Conservation (phyloP, 2,888 invertebrate genomes). For the Drosophila demipolita region DNA sequence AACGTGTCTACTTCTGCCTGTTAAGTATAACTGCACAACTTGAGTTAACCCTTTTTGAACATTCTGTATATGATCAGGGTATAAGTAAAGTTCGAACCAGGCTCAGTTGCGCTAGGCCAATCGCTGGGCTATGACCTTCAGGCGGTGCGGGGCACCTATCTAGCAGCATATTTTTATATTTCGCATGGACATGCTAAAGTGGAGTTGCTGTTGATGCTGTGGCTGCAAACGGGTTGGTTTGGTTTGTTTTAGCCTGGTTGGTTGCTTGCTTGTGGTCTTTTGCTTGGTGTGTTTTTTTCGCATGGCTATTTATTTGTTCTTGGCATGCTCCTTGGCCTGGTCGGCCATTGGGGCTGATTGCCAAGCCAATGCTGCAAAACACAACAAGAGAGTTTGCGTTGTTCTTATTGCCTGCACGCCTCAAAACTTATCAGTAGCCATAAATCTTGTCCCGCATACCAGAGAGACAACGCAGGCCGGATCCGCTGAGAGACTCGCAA, state of each 20-base stretch:
- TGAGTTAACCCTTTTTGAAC: neutral
- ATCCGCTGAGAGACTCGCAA: constrained; percentile 43
- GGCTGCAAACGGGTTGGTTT: constrained; percentile 52
- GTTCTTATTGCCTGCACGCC: constrained; percentile 81
- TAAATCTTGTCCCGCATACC: constrained; percentile 79
- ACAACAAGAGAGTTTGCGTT: constrained; percentile 56
- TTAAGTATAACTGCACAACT: neutral
- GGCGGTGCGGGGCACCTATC: constrained; percentile 2
- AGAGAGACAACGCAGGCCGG: constrained; percentile 59
- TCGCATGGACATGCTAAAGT: constrained; percentile 32
- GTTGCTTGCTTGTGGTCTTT: constrained; percentile 36
- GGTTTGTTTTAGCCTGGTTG: constrained; percentile 30
- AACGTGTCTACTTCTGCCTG: neutral
- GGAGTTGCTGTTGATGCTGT: constrained; percentile 25
- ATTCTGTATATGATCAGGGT: neutral
- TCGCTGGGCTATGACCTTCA: constrained; percentile 57
- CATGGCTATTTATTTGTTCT: constrained; percentile 66
- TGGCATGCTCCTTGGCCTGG: constrained; percentile 59
- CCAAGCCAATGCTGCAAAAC: constrained; percentile 25
- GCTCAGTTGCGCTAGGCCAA: constrained; percentile 44
- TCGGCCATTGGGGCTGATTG: constrained; percentile 32
- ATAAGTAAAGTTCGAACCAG: constrained; percentile 6
- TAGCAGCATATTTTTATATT: constrained; percentile 9
- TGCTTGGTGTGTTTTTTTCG: constrained; percentile 51
- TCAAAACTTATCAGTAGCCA: constrained; percentile 81